phyloP scores from a whole-genome alignment of 2,888 invertebrate genomes.

The Apantesis nais region DNA sequence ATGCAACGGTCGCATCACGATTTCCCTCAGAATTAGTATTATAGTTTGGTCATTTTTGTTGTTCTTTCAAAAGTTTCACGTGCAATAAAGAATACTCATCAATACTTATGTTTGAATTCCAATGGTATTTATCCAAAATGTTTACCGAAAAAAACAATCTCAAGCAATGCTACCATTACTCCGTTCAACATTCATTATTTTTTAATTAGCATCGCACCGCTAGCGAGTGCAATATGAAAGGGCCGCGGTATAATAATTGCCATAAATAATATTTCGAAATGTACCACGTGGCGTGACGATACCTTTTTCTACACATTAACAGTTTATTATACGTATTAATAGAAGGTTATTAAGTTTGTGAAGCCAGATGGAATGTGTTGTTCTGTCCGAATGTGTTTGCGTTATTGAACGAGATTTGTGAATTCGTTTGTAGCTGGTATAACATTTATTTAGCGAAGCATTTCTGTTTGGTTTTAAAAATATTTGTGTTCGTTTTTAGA shows the following conservation, averaged over 20 bases:
- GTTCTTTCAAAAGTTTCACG: too few relatives aligned
- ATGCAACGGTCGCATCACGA: too few relatives aligned
- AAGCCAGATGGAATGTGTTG: slow-evolving; percentile 8
- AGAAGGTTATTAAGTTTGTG: slow-evolving; percentile 15
- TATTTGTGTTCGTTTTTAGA: background rate
- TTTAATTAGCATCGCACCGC: slow-evolving; percentile 41
- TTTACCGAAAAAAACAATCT: slow-evolving; percentile 27
- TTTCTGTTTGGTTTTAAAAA: background rate
- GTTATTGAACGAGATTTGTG: slow-evolving; percentile 10
- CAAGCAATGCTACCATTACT: slow-evolving; percentile 37
- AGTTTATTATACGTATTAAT: slow-evolving; percentile 35
- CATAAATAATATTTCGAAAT: slow-evolving; percentile 31
- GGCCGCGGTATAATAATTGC: slow-evolving; percentile 18
- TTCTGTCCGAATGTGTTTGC: slow-evolving; percentile 6
- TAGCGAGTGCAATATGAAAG: slow-evolving; percentile 25
- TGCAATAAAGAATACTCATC: too few relatives aligned
- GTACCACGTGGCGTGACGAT: slow-evolving; percentile 40
- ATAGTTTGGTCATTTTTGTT: too few relatives aligned
- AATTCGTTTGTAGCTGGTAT: background rate
- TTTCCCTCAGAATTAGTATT: too few relatives aligned
- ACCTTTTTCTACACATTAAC: slow-evolving; percentile 38
- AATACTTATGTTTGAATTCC: slow-evolving; percentile 1
- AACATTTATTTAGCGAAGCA: background rate
- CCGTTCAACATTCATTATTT: slow-evolving; percentile 43
- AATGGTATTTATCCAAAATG: slow-evolving; percentile 26